Conservation (phyloP, 2,113 vertebrate genomes). For the Urocynchramus pylzowi region DNA sequence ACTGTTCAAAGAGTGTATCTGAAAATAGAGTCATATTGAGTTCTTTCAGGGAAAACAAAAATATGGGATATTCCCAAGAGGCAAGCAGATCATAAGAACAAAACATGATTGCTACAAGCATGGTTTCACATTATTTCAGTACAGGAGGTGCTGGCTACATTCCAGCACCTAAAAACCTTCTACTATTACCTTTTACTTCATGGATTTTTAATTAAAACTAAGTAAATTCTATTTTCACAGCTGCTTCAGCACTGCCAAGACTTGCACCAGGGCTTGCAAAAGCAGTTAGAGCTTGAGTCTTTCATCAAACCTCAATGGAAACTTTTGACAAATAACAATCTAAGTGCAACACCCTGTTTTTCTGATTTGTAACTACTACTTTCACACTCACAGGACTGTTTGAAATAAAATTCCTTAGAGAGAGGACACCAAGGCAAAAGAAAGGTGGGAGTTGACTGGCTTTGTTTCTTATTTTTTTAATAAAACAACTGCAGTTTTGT, state of each 20-base stretch:
- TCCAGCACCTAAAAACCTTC: neutral
- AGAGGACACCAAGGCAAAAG: neutral
- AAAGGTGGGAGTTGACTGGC: neutral
- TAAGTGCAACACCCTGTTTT: neutral
- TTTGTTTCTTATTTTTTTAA: neutral
- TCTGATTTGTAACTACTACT: neutral
- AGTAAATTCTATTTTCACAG: neutral
- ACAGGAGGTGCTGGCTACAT: neutral
- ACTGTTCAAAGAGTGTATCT: neutral
- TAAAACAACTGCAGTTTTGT: neutral
- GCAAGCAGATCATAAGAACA: neutral
- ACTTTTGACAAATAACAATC: neutral
- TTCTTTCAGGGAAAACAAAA: neutral
- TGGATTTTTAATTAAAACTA: neutral
- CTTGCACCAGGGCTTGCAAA: neutral
- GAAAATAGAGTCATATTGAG: neutral
- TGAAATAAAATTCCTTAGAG: neutral
- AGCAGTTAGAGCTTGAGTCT: neutral
- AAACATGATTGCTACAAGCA: neutral
- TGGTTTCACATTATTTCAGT: neutral
- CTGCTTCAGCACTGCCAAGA: neutral
- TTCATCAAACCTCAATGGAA: neutral
- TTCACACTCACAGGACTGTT: neutral
- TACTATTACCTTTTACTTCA: neutral
- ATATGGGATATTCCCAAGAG: neutral